Evolutionary conservation across 2,888 invertebrate species (phyloP).

Genomic region (Rugalucina vietnamica): DNA sequence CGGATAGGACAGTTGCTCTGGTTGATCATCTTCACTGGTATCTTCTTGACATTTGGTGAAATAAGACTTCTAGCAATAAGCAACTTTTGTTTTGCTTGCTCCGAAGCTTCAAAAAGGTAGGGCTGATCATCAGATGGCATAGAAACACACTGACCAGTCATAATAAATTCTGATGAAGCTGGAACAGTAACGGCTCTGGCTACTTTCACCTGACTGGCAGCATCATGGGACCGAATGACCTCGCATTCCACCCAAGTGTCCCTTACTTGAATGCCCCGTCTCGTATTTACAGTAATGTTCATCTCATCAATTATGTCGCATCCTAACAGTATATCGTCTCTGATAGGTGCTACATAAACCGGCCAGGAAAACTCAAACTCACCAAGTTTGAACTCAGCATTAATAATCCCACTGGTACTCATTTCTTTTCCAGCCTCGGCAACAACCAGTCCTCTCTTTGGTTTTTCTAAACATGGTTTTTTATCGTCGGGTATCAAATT

Average conservation of each 20-base stretch:
- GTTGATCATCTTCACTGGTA: background rate
- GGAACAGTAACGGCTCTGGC: background rate
- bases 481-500: background rate
- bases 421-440: background rate
- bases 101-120: background rate
- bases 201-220: background rate
- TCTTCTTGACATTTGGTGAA: background rate
- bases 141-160: background rate
- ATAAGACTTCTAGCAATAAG: background rate
- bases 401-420: background rate
- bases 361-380: constrained; percentile 4
- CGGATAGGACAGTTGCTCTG: background rate
- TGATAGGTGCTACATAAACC: constrained; percentile 24
- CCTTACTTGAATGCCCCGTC: constrained; percentile 13
- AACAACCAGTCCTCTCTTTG: background rate
- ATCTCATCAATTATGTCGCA: constrained; percentile 4
- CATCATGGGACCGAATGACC: background rate
- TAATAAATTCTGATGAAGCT: constrained; percentile 9
- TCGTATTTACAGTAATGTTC: constrained; percentile 28
- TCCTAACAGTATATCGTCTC: constrained; percentile 12
- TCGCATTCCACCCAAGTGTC: constrained; percentile 30
- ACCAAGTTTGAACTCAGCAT: background rate
- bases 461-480: background rate
- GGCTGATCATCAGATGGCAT: background rate
- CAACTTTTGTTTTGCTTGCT: background rate